Percentiles rank a stretch among this genome's conserved stretches.
phyloP scores from a whole-genome alignment of 1,140 invertebrate species.

The Phortica variegata region DNA sequence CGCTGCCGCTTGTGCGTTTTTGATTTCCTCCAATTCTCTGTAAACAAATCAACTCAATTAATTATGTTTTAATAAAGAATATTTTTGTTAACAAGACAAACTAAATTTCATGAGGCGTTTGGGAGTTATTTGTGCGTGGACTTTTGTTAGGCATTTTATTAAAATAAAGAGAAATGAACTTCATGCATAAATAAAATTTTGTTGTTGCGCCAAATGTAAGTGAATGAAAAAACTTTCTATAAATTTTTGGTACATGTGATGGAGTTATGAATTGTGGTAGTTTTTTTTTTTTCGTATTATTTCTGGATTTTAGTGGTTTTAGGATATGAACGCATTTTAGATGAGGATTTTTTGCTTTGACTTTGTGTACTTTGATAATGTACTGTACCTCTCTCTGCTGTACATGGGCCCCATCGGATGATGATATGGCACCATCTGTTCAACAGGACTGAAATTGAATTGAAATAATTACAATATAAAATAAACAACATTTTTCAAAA shows the following conservation, averaged over 20 bases:
- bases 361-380: constrained; percentile 32
- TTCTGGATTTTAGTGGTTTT: constrained; percentile 6
- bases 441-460: constrained; percentile 58
- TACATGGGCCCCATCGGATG: constrained; percentile 58
- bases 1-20: constrained; percentile 67
- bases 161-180: too few relatives aligned
- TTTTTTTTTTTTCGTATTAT: constrained; percentile 3
- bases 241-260: not conserved
- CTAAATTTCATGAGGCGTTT: too few relatives aligned
- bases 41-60: constrained; percentile 22
- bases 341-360: constrained; percentile 29
- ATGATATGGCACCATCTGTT: constrained; percentile 58
- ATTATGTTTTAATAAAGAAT: too few relatives aligned
- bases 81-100: too few relatives aligned
- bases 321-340: constrained; percentile 21
- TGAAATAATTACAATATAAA: constrained; percentile 44
- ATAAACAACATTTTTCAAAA: too few relatives aligned
- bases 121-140: too few relatives aligned
- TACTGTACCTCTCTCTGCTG: constrained; percentile 58
- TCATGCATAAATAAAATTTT: too few relatives aligned
- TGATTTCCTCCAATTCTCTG: constrained; percentile 76
- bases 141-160: too few relatives aligned
- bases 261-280: not conserved
- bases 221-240: not conserved
- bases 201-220: not conserved